Conservation (phyloP, 2,797 vertebrate species). For the Ceyx erithaca region DNA sequence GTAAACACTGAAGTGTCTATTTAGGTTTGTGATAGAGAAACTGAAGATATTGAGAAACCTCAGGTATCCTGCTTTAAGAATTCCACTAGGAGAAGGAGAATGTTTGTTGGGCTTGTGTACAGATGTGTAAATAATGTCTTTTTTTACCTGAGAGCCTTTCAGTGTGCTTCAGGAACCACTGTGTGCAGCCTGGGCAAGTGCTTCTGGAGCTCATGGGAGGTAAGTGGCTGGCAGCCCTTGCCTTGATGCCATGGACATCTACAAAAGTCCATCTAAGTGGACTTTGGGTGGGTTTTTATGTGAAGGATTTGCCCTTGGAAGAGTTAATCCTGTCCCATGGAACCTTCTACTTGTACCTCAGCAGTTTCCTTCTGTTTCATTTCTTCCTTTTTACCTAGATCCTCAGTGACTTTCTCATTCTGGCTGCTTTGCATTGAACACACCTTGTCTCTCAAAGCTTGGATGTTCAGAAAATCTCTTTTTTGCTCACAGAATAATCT, state of each 20-base stretch:
- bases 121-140: slow-evolving; percentile 92
- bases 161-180: slow-evolving; percentile 85
- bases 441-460: slow-evolving; percentile 65
- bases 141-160: slow-evolving; percentile 84
- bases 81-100: slow-evolving; percentile 81
- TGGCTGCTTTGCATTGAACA: slow-evolving; percentile 67
- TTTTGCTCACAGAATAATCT: slow-evolving; percentile 68
- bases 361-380: slow-evolving; percentile 12
- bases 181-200: slow-evolving; percentile 89
- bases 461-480: slow-evolving; percentile 13
- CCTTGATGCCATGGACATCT: slow-evolving; percentile 86
- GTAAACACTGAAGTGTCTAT: slow-evolving; percentile 82
- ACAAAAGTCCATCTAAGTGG: slow-evolving; percentile 77
- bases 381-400: slow-evolving; percentile 59
- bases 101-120: slow-evolving; percentile 85
- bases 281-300: slow-evolving; percentile 76
- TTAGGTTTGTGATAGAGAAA: slow-evolving; percentile 86
- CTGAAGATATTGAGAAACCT: slow-evolving; percentile 90
- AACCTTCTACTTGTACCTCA: slow-evolving; percentile 75
- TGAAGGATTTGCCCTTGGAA: slow-evolving; percentile 79
- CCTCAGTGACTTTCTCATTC: slow-evolving; percentile 58
- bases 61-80: slow-evolving; percentile 92
- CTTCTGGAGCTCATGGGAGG: slow-evolving; percentile 90
- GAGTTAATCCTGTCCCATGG: slow-evolving; percentile 72
- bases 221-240: slow-evolving; percentile 92